A percentile compares a stretch with the other conserved stretches of the same genome.
These are phyloP conservation scores for Leptopterna dolabrata DNA, from an alignment of 2,888 invertebrate species.

Conservation along the genomic window DNA sequence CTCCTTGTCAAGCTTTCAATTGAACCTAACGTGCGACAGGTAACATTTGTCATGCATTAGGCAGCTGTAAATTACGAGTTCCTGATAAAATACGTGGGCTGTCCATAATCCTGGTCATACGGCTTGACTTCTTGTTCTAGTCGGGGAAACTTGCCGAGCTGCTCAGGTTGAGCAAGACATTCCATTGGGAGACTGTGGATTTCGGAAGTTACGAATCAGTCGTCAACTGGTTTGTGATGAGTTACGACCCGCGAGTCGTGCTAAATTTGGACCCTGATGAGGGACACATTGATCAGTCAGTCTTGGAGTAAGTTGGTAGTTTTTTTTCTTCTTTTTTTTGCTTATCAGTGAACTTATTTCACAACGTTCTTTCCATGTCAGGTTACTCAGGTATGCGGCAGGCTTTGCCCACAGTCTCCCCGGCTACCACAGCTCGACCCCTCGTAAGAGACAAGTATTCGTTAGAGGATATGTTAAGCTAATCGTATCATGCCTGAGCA, in stretches of 20 bases:
- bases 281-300: slow-evolving; percentile 72
- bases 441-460: slow-evolving; percentile 73
- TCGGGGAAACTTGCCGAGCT: slow-evolving; percentile 68
- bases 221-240: slow-evolving; percentile 80
- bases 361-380: slow-evolving; percentile 64
- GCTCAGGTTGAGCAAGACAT: slow-evolving; percentile 73
- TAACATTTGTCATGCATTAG: slow-evolving; percentile 59
- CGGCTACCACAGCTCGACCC: slow-evolving; percentile 68
- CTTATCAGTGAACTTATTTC: neutral
- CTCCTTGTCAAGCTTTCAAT: slow-evolving; percentile 79
- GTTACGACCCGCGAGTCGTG: slow-evolving; percentile 77
- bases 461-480: slow-evolving; percentile 73
- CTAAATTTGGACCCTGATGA: slow-evolving; percentile 68
- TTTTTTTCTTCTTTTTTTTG: neutral
- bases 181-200: slow-evolving; percentile 76
- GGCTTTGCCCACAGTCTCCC: slow-evolving; percentile 69
- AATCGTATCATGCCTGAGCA: slow-evolving; percentile 70
- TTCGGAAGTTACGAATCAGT: slow-evolving; percentile 74
- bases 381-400: slow-evolving; percentile 73
- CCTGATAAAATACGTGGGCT: too few species aligned
- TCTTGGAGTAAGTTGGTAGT: slow-evolving; percentile 70
- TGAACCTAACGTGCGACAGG: slow-evolving; percentile 78
- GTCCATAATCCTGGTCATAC: neutral
- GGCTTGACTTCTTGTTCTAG: slow-evolving; percentile 63
- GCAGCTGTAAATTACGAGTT: too few species aligned